Base-by-base conservation (phyloP, 1,140 invertebrate genomes). In the Drosophila albomicans region DNA sequence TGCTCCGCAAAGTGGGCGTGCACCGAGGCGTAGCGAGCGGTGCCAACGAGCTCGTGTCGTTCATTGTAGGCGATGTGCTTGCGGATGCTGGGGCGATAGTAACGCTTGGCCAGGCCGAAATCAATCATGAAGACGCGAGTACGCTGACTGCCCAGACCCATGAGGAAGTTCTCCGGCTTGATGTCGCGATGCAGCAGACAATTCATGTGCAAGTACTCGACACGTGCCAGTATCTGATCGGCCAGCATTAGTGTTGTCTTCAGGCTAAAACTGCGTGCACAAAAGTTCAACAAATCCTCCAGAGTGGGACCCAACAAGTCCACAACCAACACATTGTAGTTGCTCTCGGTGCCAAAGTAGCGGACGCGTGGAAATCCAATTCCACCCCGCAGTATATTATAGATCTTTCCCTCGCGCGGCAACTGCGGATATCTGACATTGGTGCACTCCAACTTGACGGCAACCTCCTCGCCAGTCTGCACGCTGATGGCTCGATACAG, bases 201-300 rank as follows among this genome's bases (percentile, higher is more conserved):
- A 93, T 98, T 98, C 85, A 95, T 96, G 91, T 99, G 98, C 67
- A 99, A 95, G 93, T 95, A 98, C 92, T 98, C 97, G 78, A 99
- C 96, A 84, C 98, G 94, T 20, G 95, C 94, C 75, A 96, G 95
- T 94, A 96, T 96, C 91, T 98, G 98, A 92, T 98, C 98, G 66
- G 97, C 98, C 70, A 99, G 93, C 97, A 99, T 98, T 13, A 99
- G 93, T 11, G 98, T 97, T 62, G 98, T 98, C 94, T 99, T 99
- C 93, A 98, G 96, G 51, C 97, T 98, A 92, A 99, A 99, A 69
- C 96, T 95, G 67, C 98, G 95, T 2, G 96, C 95, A 92, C 98
- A 99, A 93, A 98, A 98, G 90, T 98, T 98, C 91, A 99, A 98
- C 30, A 99, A 94, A 93, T 99, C 98, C 93, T 99, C 98, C 16